Evolutionary conservation across 2,113 vertebrate species (phyloP).

Genomic region (Rana temporaria): DNA sequence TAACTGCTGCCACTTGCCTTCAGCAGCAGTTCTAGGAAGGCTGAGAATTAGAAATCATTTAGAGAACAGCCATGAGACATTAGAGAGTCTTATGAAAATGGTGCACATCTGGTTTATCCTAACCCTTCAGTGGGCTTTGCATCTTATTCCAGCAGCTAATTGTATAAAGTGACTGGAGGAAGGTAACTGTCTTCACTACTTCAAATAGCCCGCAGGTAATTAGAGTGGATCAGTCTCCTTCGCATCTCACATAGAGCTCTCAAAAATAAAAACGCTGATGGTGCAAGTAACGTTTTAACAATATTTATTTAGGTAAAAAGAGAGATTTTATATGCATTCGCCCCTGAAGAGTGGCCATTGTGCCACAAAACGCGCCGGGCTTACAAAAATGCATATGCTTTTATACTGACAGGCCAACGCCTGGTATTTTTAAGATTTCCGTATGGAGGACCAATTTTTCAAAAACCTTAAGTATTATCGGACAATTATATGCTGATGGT

Average conservation of each 20-base stretch:
- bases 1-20: background rate
- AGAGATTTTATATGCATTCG: too few species aligned
- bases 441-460: too few species aligned
- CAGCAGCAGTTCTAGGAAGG: background rate
- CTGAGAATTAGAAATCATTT: slow-evolving; percentile 25
- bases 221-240: background rate
- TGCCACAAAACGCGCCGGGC: too few species aligned
- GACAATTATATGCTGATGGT: too few species aligned
- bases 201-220: background rate
- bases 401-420: too few species aligned
- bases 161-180: slow-evolving; percentile 39
- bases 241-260: background rate
- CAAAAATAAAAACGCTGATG: too few species aligned
- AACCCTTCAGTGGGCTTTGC: slow-evolving; percentile 48
- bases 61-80: slow-evolving; percentile 61
- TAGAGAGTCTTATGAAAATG: slow-evolving; percentile 56
- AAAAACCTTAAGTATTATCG: too few species aligned
- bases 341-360: too few species aligned
- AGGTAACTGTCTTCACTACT: background rate
- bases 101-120: slow-evolving; percentile 66
- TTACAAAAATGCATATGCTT: too few species aligned
- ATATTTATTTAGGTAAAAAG: too few species aligned
- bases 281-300: too few species aligned
- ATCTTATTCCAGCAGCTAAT: slow-evolving; percentile 58
- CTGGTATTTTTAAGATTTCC: too few species aligned